These are phyloP conservation scores for Catalaphyllia jardinei DNA, from an alignment of 64 coral and sea anemone species.

Conservation along the genomic window DNA sequence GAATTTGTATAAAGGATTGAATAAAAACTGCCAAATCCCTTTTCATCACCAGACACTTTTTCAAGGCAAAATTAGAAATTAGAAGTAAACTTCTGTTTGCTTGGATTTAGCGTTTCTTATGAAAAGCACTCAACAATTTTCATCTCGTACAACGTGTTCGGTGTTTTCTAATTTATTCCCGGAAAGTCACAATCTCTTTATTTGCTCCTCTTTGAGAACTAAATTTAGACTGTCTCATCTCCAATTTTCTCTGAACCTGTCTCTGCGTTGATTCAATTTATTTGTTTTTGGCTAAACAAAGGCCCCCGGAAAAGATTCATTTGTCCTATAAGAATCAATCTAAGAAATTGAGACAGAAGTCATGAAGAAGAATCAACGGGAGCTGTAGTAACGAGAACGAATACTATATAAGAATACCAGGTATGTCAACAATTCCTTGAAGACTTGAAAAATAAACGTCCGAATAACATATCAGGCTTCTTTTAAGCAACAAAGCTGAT, in stretches of 20 bases:
- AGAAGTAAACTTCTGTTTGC: neutral
- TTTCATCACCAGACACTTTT: neutral
- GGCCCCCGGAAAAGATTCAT: neutral
- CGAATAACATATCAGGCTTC: neutral
- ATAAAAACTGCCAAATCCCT: neutral
- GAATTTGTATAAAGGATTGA: neutral
- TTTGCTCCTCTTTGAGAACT: constrained; percentile 15
- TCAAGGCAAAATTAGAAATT: neutral
- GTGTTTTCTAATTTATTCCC: neutral
- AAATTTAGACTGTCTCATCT: neutral
- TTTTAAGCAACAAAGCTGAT: neutral
- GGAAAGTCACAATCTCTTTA: constrained; percentile 8
- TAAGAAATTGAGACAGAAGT: neutral
- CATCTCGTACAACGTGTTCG: neutral
- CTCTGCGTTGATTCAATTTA: constrained; percentile 1
- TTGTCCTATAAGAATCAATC: neutral
- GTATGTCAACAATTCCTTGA: neutral
- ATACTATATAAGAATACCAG: neutral
- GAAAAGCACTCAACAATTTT: neutral
- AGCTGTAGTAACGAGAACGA: neutral
- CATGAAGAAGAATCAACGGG: neutral
- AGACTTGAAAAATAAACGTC: neutral
- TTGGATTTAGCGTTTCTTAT: neutral
- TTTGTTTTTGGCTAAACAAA: neutral
- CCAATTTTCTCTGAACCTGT: neutral